Base-by-base conservation (phyloP, 2,888 invertebrate genomes). In the Heteromurus nitidus region DNA sequence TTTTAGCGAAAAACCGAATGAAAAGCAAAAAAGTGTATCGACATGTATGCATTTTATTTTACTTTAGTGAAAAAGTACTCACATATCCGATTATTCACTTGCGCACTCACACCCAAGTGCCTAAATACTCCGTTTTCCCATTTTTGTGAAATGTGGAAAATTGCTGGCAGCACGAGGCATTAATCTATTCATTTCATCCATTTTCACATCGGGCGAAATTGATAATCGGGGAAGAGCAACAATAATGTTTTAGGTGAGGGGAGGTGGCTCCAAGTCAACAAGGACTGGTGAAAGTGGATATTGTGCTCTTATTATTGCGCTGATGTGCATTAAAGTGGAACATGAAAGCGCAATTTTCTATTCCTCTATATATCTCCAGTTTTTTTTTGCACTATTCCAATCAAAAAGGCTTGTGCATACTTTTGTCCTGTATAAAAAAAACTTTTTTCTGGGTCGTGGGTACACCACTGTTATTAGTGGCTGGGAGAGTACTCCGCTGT, bases 151-250 rank as follows among this genome's bases (percentile, higher is more conserved):
- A 31, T 31, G n/a, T n/a, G n/a, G n/a, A n/a, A n/a, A n/a, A n/a
- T n/a, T n/a, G n/a, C n/a, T n/a, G n/a, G n/a, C n/a, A n/a, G n/a
- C n/a, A n/a, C n/a, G n/a, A 62, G 31, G 62, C 62, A 62, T 62
- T 31, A 62, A 62, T 62, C 30, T 31, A 18, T 62, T 62, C 30
- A n/a, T 20, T 62, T 31, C 24, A 30, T 28, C 62, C 62, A 62
- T 62, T 62, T 31, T 18, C 13, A 7, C 47, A 3, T 55, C 36
- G 13, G 13, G 36, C 26, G 55, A 55, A 55, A 55, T 16, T 3
- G 7, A 20, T 26, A 26, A 55, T 11, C 13, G 26, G 26, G 3
- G 26, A 13, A 3, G 16, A 3, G 20, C 55, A 13, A 55, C 24
- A 55, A 26, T 26, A 26, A 47, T 16, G 47, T 47, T 16, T 5